These are phyloP conservation scores for Epinotia bilunana DNA, from an alignment of 2,888 invertebrate species.

Conservation along the genomic window DNA sequence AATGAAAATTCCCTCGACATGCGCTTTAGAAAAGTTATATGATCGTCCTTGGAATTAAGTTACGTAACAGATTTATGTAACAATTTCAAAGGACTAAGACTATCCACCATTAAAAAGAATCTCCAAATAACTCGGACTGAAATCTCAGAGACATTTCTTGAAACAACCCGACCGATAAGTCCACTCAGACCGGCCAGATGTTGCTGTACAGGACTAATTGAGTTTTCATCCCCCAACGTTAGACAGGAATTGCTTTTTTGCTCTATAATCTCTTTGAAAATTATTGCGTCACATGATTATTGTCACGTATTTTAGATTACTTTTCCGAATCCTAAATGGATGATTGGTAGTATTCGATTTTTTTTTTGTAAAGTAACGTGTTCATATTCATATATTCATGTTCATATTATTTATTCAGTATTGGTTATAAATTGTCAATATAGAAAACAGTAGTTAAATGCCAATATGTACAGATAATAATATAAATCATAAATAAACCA, in stretches of 20 bases:
- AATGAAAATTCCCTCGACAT: neutral
- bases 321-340: too few species aligned
- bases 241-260: conserved; percentile 51
- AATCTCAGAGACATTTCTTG: conserved; percentile 39
- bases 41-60: neutral
- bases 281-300: conserved; percentile 48
- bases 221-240: conserved; percentile 64
- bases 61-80: neutral
- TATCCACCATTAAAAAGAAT: neutral
- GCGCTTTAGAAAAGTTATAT: neutral
- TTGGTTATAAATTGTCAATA: too few species aligned
- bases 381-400: too few species aligned
- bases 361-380: too few species aligned
- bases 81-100: neutral
- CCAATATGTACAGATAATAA: too few species aligned
- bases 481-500: too few species aligned
- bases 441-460: too few species aligned
- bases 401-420: too few species aligned
- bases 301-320: conserved; percentile 13
- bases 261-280: conserved; percentile 48
- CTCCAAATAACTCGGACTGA: conserved; percentile 8
- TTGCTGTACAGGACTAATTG: conserved; percentile 61
- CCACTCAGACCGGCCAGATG: conserved; percentile 58
- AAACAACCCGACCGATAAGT: conserved; percentile 35
- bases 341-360: too few species aligned